Base-by-base conservation (phyloP, 2,888 invertebrate genomes). In the Halocaridina rubra region DNA sequence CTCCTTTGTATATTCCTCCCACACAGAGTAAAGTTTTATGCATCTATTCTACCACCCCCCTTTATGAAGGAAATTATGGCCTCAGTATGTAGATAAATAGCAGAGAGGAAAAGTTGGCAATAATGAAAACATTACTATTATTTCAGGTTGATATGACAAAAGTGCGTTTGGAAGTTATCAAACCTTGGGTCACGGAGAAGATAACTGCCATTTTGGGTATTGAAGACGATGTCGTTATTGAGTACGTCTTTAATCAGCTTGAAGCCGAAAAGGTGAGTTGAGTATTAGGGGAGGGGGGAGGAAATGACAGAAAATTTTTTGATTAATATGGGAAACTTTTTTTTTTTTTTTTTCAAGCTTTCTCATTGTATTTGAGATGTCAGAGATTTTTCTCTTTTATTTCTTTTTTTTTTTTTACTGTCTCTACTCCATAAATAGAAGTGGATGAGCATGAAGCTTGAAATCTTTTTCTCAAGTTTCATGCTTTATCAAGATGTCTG, bases 201-300 rank as follows among this genome's bases (percentile, higher is more conserved):
- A 95, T 99, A 85, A 98, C 98, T 2, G 97, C 98, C 90, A 95
- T 99, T 86, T 93, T 99, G 80, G 97, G 97, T 89, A 96, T 98
- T 92, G 99, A 99, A 92, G 99, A 99, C 91, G 99, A 99, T 92
- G 99, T 99, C 59, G 96, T 99, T 89, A 96, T 98, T 88, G 98
- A 99, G 92, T 99, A 98, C 93, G 98, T 99, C 89, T 97, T 98
- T 92, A 98, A 98, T 92, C 99, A 99, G 92, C 93, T 99, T 82
- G 99, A 99, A 91, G 85, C 88, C 46, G 95, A 97, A 91, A 96
- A 96, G 94, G 96, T 96, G 93, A 78, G 82, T 61, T 27, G n/a
- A 4, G 13, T 13, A 69, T 32, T 30, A 69, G 30, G 32, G 32
- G 69, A 69, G 10, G 19, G 32, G 53, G 19, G 13, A 27, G 10